These are phyloP conservation scores for Saccopteryx leptura DNA, from an alignment of 2,113 vertebrate genomes.

Conservation along the genomic window DNA sequence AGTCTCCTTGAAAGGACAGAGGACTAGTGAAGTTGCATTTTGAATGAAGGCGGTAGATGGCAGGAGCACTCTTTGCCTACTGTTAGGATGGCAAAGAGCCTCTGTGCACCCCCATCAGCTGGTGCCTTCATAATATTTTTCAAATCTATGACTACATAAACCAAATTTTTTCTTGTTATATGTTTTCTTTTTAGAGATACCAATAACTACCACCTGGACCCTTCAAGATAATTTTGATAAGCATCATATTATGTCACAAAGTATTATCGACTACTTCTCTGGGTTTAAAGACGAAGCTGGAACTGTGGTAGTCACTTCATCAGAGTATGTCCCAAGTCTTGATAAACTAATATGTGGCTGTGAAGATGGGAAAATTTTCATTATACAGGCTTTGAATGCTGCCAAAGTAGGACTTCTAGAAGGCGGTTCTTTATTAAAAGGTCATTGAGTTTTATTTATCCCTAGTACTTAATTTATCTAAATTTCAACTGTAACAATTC, in stretches of 20 bases:
- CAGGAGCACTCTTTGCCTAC: neutral
- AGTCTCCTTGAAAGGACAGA: neutral
- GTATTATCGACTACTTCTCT: constrained; percentile 83
- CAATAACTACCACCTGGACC: constrained; percentile 84
- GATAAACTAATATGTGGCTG: constrained; percentile 90
- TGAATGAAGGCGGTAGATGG: neutral
- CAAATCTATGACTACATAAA: neutral
- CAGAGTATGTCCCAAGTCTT: constrained; percentile 87
- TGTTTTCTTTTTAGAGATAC: constrained; percentile 86
- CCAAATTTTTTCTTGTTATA: neutral
- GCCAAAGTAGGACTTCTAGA: constrained; percentile 88
- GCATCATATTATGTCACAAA: constrained; percentile 79
- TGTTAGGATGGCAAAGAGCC: neutral
- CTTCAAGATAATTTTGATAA: constrained; percentile 90
- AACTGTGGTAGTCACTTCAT: constrained; percentile 83
- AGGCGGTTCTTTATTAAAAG: constrained; percentile 80
- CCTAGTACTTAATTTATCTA: constrained; percentile 44
- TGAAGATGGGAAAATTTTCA: constrained; percentile 89
- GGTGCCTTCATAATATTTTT: neutral
- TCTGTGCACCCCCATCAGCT: neutral
- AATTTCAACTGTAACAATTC: neutral
- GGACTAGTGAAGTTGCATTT: neutral
- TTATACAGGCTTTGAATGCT: constrained; percentile 85
- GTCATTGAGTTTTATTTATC: constrained; percentile 80
- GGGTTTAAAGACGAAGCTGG: constrained; percentile 62